These are phyloP conservation scores for Sinopyrophorus schimmeli DNA, from an alignment of 2,888 invertebrate genomes.

Conservation along the genomic window DNA sequence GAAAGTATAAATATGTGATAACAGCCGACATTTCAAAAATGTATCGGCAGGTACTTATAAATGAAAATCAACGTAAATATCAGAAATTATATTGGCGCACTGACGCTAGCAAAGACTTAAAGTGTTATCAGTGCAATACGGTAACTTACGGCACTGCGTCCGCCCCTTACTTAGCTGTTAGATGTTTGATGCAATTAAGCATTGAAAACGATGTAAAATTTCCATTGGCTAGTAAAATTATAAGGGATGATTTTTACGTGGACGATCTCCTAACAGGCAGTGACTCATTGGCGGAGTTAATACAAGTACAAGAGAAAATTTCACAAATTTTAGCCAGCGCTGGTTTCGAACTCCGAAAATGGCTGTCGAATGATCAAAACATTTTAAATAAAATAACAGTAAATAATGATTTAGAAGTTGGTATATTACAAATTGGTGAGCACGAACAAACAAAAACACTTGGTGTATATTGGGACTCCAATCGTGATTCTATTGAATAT, in stretches of 20 bases:
- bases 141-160: constrained; percentile 38
- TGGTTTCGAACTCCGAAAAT: constrained; percentile 29
- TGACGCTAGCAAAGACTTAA: constrained; percentile 13
- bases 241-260: constrained; percentile 34
- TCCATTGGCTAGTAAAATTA: constrained; percentile 20
- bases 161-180: constrained; percentile 32
- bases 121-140: constrained; percentile 30
- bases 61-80: constrained; percentile 2
- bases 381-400: constrained; percentile 4
- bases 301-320: constrained; percentile 25
- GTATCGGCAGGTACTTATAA: constrained; percentile 21
- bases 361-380: constrained; percentile 12
- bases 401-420: constrained; percentile 5
- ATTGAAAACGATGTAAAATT: constrained; percentile 12
- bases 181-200: constrained; percentile 25
- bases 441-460: constrained; percentile 25
- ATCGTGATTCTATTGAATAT: constrained; percentile 1
- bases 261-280: constrained; percentile 32
- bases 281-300: constrained; percentile 19
- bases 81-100: constrained; percentile 18
- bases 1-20: constrained; percentile 8
- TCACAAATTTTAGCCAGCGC: constrained; percentile 19
- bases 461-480: constrained; percentile 8
- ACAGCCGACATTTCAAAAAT: constrained; percentile 21
- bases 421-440: constrained; percentile 24